Base-by-base conservation (phyloP, 2,113 vertebrate genomes). In the Nyctibius bracteatus region DNA sequence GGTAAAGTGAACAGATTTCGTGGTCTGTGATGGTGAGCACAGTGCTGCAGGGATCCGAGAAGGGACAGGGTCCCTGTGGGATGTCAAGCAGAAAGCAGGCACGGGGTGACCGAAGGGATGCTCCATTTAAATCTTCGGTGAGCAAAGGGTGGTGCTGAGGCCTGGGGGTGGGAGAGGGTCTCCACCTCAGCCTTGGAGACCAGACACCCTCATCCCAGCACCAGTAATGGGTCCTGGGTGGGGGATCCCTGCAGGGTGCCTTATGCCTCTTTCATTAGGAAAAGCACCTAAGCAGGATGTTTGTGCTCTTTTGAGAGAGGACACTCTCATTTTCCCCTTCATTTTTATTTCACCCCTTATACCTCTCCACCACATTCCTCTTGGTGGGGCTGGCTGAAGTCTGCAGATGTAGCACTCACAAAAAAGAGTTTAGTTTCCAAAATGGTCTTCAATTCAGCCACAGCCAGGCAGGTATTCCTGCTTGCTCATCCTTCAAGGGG, bases 1-100 rank as follows among this genome's bases (percentile, higher is more conserved):
- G 37, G 10, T 23, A 17, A 73, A 14, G 23, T 1, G 0, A 37
- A 27, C 1, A n/a, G 55, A 19, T 58, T 39, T 31, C 2, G 1
- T 30, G 67, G 28, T 41, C 81, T 37, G 6, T 16, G 62, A 6
- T 1, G 24, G 14, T 35, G 25, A 63, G 63, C 31, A 41, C 8
- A 25, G 24, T 9, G 58, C 27, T 58, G 39, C 19, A 43, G 35
- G n/a, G 47, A 12, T 37, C 2, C 54, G 24, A 51, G 66, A 43
- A 31, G 7, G 41, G 21, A 44, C 12, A 25, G 4, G 41, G 41
- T 51, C 22, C 33, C 31, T 28, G 33, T 0, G 6, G 79, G 59
- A 16, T n/a, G 41, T 13, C n/a, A 20, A 25, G 49, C 17, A 65
- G 17, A 62, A 22, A 18, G 5, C 14, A 25, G 44, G 39, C 4